Conservation (phyloP, 2,113 vertebrate genomes). For the Callopanchax toddi region DNA sequence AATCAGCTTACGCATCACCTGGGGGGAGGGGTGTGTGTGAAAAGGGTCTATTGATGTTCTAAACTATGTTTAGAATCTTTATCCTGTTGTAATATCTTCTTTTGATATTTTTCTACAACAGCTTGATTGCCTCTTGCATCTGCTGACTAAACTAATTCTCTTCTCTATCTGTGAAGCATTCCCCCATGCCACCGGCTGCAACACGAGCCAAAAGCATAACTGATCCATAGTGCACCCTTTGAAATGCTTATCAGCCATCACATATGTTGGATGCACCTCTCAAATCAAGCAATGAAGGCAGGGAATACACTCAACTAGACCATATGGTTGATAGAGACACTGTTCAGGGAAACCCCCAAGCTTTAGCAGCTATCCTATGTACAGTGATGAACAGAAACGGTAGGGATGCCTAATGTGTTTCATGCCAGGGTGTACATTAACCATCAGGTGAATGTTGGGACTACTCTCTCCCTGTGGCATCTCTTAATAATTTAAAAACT, state of each 20-base stretch:
- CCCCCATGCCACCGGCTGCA: not conserved
- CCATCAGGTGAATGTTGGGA: not conserved
- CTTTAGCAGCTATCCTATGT: not conserved
- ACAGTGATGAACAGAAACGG: not conserved
- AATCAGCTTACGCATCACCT: too few species aligned
- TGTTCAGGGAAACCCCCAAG: not conserved
- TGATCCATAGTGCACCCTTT: not conserved
- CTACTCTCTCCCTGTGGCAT: not conserved
- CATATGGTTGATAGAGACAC: not conserved
- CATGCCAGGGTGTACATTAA: not conserved
- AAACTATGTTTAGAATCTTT: constrained; percentile 1
- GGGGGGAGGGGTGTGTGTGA: too few species aligned
- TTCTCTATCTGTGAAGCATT: not conserved
- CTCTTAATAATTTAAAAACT: not conserved
- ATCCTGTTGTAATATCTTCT: not conserved
- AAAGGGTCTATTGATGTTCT: not conserved
- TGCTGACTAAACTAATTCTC: not conserved
- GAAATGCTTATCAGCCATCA: not conserved
- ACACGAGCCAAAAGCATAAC: not conserved
- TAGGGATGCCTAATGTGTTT: not conserved
- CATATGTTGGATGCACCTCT: not conserved
- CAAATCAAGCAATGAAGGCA: not conserved
- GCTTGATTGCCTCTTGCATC: not conserved
- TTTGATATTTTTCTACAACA: not conserved
- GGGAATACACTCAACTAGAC: not conserved